Conservation (phyloP, 1,140 invertebrate genomes). For the Neelides sp. region DNA sequence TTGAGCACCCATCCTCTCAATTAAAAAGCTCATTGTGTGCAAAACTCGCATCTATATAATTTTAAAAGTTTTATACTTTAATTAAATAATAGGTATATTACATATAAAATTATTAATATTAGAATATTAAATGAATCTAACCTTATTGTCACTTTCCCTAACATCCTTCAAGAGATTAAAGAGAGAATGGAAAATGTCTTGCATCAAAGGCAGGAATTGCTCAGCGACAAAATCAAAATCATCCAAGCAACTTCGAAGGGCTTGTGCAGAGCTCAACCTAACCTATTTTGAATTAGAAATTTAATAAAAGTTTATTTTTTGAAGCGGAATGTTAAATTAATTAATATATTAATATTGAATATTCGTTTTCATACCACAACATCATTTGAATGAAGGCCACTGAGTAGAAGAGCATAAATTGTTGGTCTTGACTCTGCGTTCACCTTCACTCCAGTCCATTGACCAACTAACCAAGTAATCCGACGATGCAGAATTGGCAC, state of each 20-base stretch:
- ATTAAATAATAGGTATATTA: slow-evolving; percentile 15
- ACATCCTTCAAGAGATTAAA: slow-evolving; percentile 76
- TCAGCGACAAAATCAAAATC: slow-evolving; percentile 83
- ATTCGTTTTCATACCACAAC: slow-evolving; percentile 49
- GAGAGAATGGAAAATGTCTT: slow-evolving; percentile 58
- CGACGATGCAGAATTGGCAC: slow-evolving; percentile 71
- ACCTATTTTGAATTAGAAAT: slow-evolving; percentile 40
- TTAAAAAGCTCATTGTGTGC: slow-evolving; percentile 75
- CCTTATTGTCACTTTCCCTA: slow-evolving; percentile 83
- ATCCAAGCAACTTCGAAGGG: slow-evolving; percentile 67
- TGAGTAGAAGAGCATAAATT: slow-evolving; percentile 63
- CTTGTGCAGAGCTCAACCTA: slow-evolving; percentile 60
- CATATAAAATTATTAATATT: slow-evolving; percentile 22
- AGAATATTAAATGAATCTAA: slow-evolving; percentile 35
- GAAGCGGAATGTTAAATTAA: background rate
- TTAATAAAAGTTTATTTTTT: slow-evolving; percentile 16
- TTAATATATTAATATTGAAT: slow-evolving; percentile 2
- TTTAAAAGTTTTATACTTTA: slow-evolving; percentile 14
- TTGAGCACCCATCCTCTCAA: slow-evolving; percentile 64
- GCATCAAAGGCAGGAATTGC: slow-evolving; percentile 68
- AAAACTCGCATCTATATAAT: slow-evolving; percentile 64
- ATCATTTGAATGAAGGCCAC: slow-evolving; percentile 51
- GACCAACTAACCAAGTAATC: slow-evolving; percentile 73
- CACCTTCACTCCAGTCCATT: slow-evolving; percentile 77
- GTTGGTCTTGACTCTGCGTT: slow-evolving; percentile 60